phyloP scores from a whole-genome alignment of 2,888 invertebrate genomes.

The Apodemia mormo region DNA sequence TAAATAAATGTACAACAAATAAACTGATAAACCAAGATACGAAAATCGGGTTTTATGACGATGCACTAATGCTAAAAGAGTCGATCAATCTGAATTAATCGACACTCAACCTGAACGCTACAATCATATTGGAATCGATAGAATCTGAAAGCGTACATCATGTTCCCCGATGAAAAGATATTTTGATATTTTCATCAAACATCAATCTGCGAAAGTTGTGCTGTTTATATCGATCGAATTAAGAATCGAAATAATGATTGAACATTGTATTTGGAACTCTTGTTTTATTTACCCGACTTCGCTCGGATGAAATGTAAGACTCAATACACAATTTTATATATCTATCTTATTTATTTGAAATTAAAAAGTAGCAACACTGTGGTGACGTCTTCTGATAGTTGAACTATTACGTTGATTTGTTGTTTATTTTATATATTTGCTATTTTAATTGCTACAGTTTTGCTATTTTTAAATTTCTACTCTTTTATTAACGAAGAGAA shows the following conservation, averaged over 20 bases:
- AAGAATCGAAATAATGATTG: background rate
- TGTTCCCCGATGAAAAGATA: background rate
- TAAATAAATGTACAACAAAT: background rate
- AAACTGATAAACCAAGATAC: background rate
- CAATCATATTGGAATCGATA: slow-evolving; percentile 6
- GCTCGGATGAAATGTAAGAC: too few species aligned
- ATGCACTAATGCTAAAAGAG: background rate
- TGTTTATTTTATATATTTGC: too few species aligned
- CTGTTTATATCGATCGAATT: background rate
- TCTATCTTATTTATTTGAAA: too few species aligned
- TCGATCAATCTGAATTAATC: slow-evolving; percentile 11
- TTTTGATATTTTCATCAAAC: background rate
- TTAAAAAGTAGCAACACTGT: too few species aligned
- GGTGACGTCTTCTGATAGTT: too few species aligned
- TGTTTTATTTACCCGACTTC: background rate
- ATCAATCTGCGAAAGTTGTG: background rate
- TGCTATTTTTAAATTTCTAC: too few species aligned
- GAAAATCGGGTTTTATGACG: background rate
- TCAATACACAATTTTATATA: too few species aligned
- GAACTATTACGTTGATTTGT: too few species aligned
- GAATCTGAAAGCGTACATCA: slow-evolving; percentile 9
- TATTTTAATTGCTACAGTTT: too few species aligned
- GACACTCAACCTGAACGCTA: background rate
- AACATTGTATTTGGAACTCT: background rate
- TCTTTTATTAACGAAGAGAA: too few species aligned